Evolutionary conservation across 2,797 vertebrate species (phyloP), one percentile per base, ranked within the genome.

Genomic region (Allenopithecus nigroviridis): DNA sequence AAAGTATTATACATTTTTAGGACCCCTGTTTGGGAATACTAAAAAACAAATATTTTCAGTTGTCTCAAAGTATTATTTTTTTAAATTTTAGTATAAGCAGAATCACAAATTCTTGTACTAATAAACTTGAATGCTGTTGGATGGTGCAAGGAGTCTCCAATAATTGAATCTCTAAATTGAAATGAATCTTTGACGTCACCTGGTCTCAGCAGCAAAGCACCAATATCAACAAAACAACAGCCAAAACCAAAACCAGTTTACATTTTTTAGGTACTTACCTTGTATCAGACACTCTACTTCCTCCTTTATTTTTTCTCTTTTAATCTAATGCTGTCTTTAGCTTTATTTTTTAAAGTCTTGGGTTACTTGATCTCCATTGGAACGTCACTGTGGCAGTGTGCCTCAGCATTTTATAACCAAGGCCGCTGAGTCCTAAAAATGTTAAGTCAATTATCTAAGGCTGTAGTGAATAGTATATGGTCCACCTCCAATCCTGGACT

Each of bases 161-260:
- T 87, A 64, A 86, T 8, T 87, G 28, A 93, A 41, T 83, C 43
- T 87, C 24, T 81, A 57, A 64, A 41, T 59, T 59, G 53, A 55
- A 68, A 90, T 28, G 13, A 39, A 36, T 59, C 16, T 33, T 80
- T 81, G 36, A 61, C 53, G 9, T 80, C 17, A 28, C 39, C n/a
- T 89, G 26, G 14, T 90, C 22, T 68, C 16, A 55, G 21, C 6
- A 7, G 46, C 21, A 93, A 86, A 90, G 9, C 30, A 26, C 1
- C 4, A n/a, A 8, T 46, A 48, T 68, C 6, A 57, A 26, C 8
- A 78, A 84, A 91, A 46, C 14, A 57, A 50, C 5, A 84, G 10
- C 33, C 70, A 16, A 91, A 91, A 39, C 59, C 13, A 39, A 78
- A 95, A 30, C 10, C 50, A 53, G 1, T 12, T 74, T 17, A 30